Percentiles rank a stretch among this genome's conserved stretches.
These are phyloP conservation scores for Cabera pusaria DNA, from an alignment of 2,888 invertebrate genomes.

Conservation along the genomic window DNA sequence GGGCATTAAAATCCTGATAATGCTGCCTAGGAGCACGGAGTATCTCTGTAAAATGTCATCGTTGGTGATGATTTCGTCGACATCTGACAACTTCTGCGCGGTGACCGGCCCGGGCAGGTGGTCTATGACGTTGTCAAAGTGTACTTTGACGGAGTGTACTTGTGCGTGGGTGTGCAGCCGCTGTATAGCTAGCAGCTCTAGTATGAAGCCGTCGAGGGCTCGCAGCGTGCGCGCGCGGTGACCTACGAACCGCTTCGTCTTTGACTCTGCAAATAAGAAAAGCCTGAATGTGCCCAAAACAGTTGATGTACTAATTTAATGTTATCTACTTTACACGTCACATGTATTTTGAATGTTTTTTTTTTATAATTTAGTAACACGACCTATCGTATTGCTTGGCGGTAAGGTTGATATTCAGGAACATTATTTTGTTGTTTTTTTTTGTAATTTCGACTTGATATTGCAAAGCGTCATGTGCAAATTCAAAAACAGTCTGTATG, in stretches of 20 bases:
- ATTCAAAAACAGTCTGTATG: no score
- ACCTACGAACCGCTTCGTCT: constrained; percentile 16
- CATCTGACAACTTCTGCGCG: constrained; percentile 84
- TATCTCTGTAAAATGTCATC: constrained; percentile 70
- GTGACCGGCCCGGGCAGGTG: constrained; percentile 84
- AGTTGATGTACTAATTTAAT: constrained; percentile 40
- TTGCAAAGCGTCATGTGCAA: no score
- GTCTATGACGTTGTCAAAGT: constrained; percentile 34
- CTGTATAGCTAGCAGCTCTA: constrained; percentile 49
- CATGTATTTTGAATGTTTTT: constrained; percentile 37
- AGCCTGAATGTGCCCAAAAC: constrained; percentile 78
- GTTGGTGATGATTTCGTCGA: constrained; percentile 63
- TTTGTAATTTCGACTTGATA: no score
- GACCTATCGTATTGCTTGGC: no score
- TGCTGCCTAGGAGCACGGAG: constrained; percentile 70
- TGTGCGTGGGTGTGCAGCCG: constrained; percentile 57
- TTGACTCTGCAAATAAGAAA: constrained; percentile 65
- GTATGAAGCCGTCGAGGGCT: constrained; percentile 51
- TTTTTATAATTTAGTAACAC: no score
- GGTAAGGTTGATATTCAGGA: no score
- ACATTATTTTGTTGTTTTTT: no score
- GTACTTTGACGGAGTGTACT: constrained; percentile 40
- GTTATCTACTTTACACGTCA: constrained; percentile 32
- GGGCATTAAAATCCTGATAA: constrained; percentile 75
- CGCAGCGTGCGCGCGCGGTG: constrained; percentile 35